Percentiles rank a stretch among this genome's conserved stretches.
Conservation (phyloP, 2,113 vertebrate genomes). For the Istiophorus platypterus region DNA sequence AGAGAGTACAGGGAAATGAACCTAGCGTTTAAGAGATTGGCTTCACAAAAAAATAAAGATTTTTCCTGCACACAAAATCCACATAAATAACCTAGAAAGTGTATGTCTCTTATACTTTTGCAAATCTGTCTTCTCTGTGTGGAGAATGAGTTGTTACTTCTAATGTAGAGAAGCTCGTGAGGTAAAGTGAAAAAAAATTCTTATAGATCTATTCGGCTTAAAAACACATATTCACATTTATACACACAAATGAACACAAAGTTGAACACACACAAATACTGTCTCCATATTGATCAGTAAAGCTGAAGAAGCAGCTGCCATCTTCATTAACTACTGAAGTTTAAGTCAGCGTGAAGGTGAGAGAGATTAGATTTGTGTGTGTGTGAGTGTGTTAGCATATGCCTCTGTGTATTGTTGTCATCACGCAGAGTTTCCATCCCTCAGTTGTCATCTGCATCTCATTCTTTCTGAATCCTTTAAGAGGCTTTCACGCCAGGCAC, state of each 20-base stretch:
- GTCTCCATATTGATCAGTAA: slow-evolving; percentile 52
- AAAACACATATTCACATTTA: slow-evolving; percentile 7
- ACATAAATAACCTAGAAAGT: slow-evolving; percentile 4
- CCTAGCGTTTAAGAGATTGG: background rate
- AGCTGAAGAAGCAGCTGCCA: slow-evolving; percentile 54
- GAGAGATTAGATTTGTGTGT: slow-evolving; percentile 47
- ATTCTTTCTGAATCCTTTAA: slow-evolving; percentile 59
- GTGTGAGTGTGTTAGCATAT: slow-evolving; percentile 7
- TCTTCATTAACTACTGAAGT: slow-evolving; percentile 57
- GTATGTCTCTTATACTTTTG: background rate
- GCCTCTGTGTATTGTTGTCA: slow-evolving; percentile 31
- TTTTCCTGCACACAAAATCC: background rate
- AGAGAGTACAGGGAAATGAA: background rate
- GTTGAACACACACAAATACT: background rate
- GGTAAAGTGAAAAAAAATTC: slow-evolving; percentile 25
- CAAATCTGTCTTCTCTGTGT: slow-evolving; percentile 14
- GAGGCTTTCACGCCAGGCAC: slow-evolving; percentile 64
- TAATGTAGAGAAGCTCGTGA: slow-evolving; percentile 21
- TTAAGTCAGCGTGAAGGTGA: slow-evolving; percentile 73
- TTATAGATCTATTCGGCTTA: slow-evolving; percentile 34
- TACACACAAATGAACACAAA: background rate
- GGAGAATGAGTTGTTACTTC: slow-evolving; percentile 19
- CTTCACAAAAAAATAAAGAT: background rate
- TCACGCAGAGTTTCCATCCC: slow-evolving; percentile 41
- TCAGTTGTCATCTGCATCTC: slow-evolving; percentile 60